Percentiles rank a stretch among this genome's conserved stretches.
phyloP scores from a whole-genome alignment of 2,888 invertebrate genomes.

The Morpho deidamia region DNA sequence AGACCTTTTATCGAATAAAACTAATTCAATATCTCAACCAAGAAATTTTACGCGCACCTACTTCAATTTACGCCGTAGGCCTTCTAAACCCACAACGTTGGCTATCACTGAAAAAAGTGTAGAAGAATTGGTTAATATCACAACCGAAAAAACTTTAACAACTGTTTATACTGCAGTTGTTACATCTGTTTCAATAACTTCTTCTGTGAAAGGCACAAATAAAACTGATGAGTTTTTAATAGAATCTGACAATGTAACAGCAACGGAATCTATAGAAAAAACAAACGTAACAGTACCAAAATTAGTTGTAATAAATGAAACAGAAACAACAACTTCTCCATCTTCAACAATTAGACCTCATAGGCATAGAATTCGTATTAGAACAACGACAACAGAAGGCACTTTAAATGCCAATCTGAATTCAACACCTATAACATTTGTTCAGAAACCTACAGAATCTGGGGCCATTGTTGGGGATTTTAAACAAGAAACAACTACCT shows the following conservation, averaged over 20 bases:
- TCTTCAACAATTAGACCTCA: slow-evolving; percentile 38
- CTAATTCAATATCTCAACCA: slow-evolving; percentile 38
- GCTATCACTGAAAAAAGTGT: slow-evolving; percentile 46
- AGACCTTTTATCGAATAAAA: slow-evolving; percentile 39
- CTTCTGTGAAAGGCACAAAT: slow-evolving; percentile 69
- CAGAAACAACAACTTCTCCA: slow-evolving; percentile 34
- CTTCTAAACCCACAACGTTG: slow-evolving; percentile 48
- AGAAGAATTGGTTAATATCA: slow-evolving; percentile 39
- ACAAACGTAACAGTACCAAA: slow-evolving; percentile 38
- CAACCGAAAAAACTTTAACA: slow-evolving; percentile 66
- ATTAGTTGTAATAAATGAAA: slow-evolving; percentile 39
- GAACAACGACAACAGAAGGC: slow-evolving; percentile 61
- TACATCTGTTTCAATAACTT: slow-evolving; percentile 73
- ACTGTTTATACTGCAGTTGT: slow-evolving; percentile 73
- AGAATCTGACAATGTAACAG: slow-evolving; percentile 45
- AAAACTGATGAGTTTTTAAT: slow-evolving; percentile 50
- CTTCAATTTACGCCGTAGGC: slow-evolving; percentile 55
- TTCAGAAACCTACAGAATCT: slow-evolving; percentile 42
- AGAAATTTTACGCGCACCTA: slow-evolving; percentile 61
- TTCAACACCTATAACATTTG: slow-evolving; percentile 29
- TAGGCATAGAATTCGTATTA: slow-evolving; percentile 60
- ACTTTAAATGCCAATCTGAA: slow-evolving; percentile 36
- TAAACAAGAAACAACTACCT: slow-evolving; percentile 37
- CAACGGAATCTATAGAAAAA: slow-evolving; percentile 29
- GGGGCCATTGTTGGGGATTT: slow-evolving; percentile 38